Base-by-base conservation (phyloP, 2,888 invertebrate species). In the Melitaea athalia region DNA sequence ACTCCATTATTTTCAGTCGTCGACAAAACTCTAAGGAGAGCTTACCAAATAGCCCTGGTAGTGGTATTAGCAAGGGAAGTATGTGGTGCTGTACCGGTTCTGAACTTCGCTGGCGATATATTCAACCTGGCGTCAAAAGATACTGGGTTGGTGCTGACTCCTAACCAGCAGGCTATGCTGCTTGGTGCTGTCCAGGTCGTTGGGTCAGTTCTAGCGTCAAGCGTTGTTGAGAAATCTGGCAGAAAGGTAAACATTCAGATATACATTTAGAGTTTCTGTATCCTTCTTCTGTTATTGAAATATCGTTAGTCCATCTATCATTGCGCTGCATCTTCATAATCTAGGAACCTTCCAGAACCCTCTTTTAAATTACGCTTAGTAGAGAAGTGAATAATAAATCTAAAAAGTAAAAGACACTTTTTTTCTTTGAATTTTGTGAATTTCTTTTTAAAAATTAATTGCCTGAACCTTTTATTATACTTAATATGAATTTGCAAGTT, bases 141-240 rank as follows among this genome's bases (percentile, higher is more conserved):
- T 0, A 73, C 82, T 0, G 77, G 78, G 0, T 67, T 88, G 7
- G 66, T 84, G 0, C 71, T 91, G 15, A 85, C 85, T 42, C 86
- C 91, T 0, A 92, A 92, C 72, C 88, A 91, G 72, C 92, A 92
- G 63, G 91, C 92, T 0, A 92, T 92, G 87, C 76, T 88, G 79
- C 78, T 92, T 12, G 92, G 92, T 3, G 81, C 79, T 0, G 87
- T 92, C 0, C 92, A 91, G 66, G 89, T 92, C 0, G 72, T 82
- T 0, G 92, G 92, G 0, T 87, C 92, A 0, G 67, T 80, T 0
- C 57, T 91, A 2, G 91, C 86, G 0, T 88, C 89, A 0, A 82
- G 85, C 8, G 68, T 89, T 0, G 86, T 92, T 0, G 92, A 92
- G 64, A 88, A 81, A 64, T 79, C 85, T 61, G 92, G 92, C 0